Evolutionary conservation across 2,113 vertebrate genomes (phyloP).

Genomic region (Corynorhinus townsendii): DNA sequence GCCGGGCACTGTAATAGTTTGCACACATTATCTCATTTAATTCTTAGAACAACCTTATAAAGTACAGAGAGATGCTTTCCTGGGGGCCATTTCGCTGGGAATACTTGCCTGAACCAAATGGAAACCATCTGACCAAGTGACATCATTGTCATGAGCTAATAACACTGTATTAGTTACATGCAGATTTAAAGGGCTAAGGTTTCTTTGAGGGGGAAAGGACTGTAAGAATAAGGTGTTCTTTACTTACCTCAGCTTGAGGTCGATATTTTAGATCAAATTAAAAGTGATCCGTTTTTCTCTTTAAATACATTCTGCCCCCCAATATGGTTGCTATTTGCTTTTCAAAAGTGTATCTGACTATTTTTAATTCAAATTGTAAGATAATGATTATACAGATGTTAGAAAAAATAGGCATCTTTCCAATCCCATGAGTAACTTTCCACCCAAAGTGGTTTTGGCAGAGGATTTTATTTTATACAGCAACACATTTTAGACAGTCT

Average conservation of each 20-base stretch:
- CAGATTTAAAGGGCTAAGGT: not conserved
- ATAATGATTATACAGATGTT: not conserved
- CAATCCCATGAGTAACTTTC: not conserved
- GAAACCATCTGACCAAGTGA: not conserved
- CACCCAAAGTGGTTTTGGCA: not conserved
- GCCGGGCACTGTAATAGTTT: not conserved
- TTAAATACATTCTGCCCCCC: not conserved
- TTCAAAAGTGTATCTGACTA: not conserved
- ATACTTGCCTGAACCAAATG: not conserved
- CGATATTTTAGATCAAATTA: not conserved
- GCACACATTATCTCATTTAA: not conserved
- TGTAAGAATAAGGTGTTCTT: not conserved
- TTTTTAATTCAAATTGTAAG: not conserved
- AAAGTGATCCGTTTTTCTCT: slow-evolving; percentile 12
- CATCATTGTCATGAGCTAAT: not conserved
- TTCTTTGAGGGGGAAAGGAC: not conserved
- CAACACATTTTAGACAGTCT: not conserved
- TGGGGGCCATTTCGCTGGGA: not conserved
- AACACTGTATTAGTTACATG: not conserved
- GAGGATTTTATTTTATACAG: not conserved
- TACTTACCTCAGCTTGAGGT: not conserved
- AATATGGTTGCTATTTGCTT: not conserved
- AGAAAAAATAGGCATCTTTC: not conserved
- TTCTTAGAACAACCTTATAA: not conserved
- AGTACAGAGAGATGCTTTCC: not conserved